Evolutionary conservation across 2,888 invertebrate species (phyloP), one percentile per base, ranked within the genome.

Genomic region (Helobdella robusta): DNA sequence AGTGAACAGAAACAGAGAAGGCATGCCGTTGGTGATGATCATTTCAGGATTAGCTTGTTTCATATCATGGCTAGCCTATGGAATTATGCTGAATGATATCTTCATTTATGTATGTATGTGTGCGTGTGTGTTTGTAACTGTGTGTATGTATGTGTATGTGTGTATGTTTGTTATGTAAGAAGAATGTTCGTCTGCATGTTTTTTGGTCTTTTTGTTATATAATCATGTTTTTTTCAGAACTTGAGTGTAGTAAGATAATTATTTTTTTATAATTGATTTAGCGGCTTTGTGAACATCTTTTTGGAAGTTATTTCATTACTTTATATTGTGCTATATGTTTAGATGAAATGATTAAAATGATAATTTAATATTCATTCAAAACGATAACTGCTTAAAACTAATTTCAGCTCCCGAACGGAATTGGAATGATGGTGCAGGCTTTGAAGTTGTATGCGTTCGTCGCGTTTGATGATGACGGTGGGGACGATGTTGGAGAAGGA

Each of bases 41-140:
- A n/a, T n/a, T n/a, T n/a, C n/a, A n/a, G n/a, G n/a, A n/a, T n/a
- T n/a, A n/a, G n/a, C n/a, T n/a, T n/a, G n/a, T n/a, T n/a, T n/a
- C n/a, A n/a, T n/a, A n/a, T n/a, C n/a, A n/a, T n/a, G n/a, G n/a
- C n/a, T n/a, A n/a, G n/a, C n/a, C n/a, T n/a, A n/a, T n/a, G n/a
- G n/a, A n/a, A n/a, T n/a, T n/a, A n/a, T n/a, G n/a, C n/a, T n/a
- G n/a, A n/a, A n/a, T n/a, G 40, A 63, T 63, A 23, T 63, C 50
- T 63, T 8, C 54, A 63, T 63, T 20, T 63, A 58, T 59, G 34
- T 63, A 58, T 63, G 20, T 58, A 32, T 63, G 20, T 30, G 8
- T 56, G 34, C 54, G 32, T 63, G 23, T 58, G 20, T 52, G n/a
- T 59, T 4, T 34, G 25, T 28, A 54, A 56, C 28, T 5, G 30